Evolutionary conservation across 2,888 invertebrate species (phyloP).

Genomic region (Latrodectus elegans): DNA sequence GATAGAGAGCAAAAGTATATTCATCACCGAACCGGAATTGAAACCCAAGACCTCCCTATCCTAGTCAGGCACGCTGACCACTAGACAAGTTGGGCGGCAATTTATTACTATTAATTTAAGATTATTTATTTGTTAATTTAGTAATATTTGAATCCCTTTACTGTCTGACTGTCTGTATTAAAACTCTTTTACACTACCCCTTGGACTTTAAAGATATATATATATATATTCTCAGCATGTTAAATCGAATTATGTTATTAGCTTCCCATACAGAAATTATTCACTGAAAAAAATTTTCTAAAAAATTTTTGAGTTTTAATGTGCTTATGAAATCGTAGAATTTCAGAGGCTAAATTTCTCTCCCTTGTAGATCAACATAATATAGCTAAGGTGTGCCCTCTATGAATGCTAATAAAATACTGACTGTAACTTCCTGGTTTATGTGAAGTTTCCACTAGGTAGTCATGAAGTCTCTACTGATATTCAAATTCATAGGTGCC

Average conservation of each 20-base stretch:
- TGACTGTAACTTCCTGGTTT: background rate
- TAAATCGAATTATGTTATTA: background rate
- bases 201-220: too few species aligned
- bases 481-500: background rate
- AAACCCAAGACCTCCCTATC: too few species aligned
- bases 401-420: background rate
- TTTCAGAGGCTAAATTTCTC: background rate
- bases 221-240: background rate
- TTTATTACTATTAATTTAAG: too few species aligned
- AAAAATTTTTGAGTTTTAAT: background rate
- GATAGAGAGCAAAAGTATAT: too few species aligned
- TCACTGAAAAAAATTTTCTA: background rate
- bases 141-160: too few species aligned
- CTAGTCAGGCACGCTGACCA: too few species aligned
- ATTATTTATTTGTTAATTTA: too few species aligned
- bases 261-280: background rate
- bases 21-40: too few species aligned
- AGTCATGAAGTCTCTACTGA: background rate
- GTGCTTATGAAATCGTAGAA: background rate
- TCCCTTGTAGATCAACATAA: background rate
- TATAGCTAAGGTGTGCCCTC: background rate
- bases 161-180: too few species aligned
- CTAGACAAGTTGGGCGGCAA: too few species aligned
- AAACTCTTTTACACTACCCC: too few species aligned
- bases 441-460: background rate